Evolutionary conservation across 2,888 invertebrate species (phyloP).

Genomic region (Hirudinaria manillensis): DNA sequence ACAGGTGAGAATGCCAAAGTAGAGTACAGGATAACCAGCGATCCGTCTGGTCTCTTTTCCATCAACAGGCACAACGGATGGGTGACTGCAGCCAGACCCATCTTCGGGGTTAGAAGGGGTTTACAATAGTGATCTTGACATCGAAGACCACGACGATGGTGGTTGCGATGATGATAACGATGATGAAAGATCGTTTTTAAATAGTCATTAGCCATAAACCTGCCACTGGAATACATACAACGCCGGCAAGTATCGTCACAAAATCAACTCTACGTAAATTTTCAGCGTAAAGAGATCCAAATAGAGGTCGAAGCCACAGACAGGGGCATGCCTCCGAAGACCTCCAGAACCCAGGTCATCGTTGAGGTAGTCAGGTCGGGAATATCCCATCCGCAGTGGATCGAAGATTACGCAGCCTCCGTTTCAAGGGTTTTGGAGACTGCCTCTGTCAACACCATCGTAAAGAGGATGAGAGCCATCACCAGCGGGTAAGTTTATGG

Average conservation of each 20-base stretch:
- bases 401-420: conserved; percentile 38
- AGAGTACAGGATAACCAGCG: conserved; percentile 58
- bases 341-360: conserved; percentile 92
- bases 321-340: conserved; percentile 88
- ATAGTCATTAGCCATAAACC: too few species aligned
- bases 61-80: conserved; percentile 94
- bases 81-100: conserved; percentile 87
- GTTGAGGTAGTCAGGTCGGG: conserved; percentile 77
- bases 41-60: conserved; percentile 83
- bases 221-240: too few species aligned
- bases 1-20: conserved; percentile 80
- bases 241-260: too few species aligned
- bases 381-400: conserved; percentile 42
- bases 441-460: conserved; percentile 38
- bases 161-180: too few species aligned
- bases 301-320: conserved; percentile 95
- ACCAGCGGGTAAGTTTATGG: conserved; percentile 25
- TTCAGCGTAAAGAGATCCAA: conserved; percentile 34
- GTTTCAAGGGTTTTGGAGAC: conserved; percentile 38
- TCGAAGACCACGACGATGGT: background rate
- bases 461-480: conserved; percentile 38
- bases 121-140: background rate
- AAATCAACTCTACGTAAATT: too few species aligned
- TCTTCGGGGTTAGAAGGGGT: conserved; percentile 55
- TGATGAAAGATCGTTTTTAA: too few species aligned